These are phyloP conservation scores for Hormaphis cornu DNA, from an alignment of 1,140 invertebrate genomes.

Conservation along the genomic window DNA sequence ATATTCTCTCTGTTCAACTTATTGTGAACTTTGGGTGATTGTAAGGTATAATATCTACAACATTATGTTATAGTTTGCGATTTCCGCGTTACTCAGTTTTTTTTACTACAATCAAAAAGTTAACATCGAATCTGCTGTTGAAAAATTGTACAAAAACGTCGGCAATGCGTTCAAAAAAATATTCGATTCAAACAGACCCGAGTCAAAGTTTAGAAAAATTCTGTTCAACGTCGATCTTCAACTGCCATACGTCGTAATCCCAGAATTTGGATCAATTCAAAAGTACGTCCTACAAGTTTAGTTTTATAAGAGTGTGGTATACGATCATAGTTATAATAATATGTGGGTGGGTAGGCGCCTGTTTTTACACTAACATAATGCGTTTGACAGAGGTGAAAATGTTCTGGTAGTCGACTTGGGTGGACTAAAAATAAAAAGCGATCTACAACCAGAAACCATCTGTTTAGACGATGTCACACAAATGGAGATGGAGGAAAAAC, in stretches of 20 bases:
- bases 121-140: conserved; percentile 35
- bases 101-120: conserved; percentile 48
- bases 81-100: conserved; percentile 64
- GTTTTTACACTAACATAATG: neutral
- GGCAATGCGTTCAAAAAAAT: conserved; percentile 38
- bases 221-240: conserved; percentile 66
- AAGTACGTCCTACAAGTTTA: conserved; percentile 57
- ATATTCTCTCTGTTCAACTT: too few species aligned
- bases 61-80: conserved; percentile 54
- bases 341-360: too few species aligned
- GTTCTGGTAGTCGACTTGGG: conserved; percentile 66
- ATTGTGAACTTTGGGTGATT: neutral
- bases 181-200: conserved; percentile 45
- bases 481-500: conserved; percentile 69
- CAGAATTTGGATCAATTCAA: conserved; percentile 63
- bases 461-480: conserved; percentile 65
- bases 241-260: conserved; percentile 67
- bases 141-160: conserved; percentile 36
- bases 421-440: conserved; percentile 58
- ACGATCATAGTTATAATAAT: too few species aligned
- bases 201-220: conserved; percentile 56
- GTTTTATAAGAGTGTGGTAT: neutral
- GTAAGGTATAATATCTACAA: conserved; percentile 12
- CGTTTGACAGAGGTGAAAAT: conserved; percentile 52
- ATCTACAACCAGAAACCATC: conserved; percentile 59